Evolutionary conservation across 2,797 vertebrate genomes (phyloP).

Genomic region (Betta splendens): DNA sequence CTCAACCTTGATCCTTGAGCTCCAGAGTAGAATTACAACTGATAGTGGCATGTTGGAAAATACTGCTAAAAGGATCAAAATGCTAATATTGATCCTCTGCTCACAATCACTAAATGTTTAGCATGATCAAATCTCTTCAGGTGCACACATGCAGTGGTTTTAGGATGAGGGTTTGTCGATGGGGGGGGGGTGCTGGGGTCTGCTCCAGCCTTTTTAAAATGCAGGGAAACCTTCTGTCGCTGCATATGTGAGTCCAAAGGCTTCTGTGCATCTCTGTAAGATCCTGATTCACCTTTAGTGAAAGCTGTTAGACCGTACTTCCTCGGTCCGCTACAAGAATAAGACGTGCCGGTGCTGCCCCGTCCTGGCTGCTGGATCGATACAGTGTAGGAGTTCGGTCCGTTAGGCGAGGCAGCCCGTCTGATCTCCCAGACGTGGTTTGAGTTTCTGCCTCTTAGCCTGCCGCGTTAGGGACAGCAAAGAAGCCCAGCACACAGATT

Average conservation of each 20-base stretch:
- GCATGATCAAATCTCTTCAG: conserved; percentile 15
- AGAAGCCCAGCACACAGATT: conserved; percentile 33
- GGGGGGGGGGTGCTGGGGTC: background rate
- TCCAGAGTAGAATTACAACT: conserved; percentile 52
- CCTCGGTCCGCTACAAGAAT: background rate
- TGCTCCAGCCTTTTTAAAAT: conserved; percentile 12
- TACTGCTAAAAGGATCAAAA: conserved; percentile 42
- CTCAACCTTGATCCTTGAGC: conserved; percentile 56
- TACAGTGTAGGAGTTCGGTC: conserved; percentile 28
- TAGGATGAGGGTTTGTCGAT: conserved; percentile 4
- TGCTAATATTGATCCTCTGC: conserved; percentile 31
- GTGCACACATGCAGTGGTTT: conserved; percentile 22
- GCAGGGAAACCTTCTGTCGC: background rate
- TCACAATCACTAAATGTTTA: conserved; percentile 17
- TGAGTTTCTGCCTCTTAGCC: conserved; percentile 26
- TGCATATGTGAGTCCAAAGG: background rate
- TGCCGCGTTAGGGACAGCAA: conserved; percentile 3
- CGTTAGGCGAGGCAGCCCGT: conserved; percentile 10
- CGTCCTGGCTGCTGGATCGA: conserved; percentile 29
- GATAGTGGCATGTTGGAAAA: conserved; percentile 41
- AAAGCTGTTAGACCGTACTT: background rate
- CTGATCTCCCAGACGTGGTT: conserved; percentile 33
- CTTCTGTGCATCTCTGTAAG: background rate
- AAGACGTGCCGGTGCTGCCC: conserved; percentile 9
- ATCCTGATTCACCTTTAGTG: background rate